Percentiles rank a stretch among this genome's conserved stretches.
These are phyloP conservation scores for Drosophila melanogaster DNA, from an alignment of 1,140 invertebrate species.

Conservation along the genomic window DNA sequence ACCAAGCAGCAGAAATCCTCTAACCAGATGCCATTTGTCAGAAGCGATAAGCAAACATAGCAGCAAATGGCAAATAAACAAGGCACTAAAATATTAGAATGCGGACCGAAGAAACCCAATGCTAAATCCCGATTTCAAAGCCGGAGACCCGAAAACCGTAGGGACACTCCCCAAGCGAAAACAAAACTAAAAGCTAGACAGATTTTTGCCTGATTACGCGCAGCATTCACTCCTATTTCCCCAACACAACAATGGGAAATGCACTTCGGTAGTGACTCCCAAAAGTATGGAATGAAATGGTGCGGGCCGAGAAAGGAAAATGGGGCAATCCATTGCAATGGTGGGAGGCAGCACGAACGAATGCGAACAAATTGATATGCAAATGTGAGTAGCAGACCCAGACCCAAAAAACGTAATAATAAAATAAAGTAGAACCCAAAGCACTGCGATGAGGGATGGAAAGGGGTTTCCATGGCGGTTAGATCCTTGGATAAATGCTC, in stretches of 20 bases:
- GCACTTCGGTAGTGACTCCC: slow-evolving; percentile 52
- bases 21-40: slow-evolving; percentile 58
- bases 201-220: slow-evolving; percentile 63
- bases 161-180: slow-evolving; percentile 17
- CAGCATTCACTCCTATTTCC: background rate
- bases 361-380: slow-evolving; percentile 80
- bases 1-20: slow-evolving; percentile 11
- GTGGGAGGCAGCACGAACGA: slow-evolving; percentile 48
- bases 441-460: slow-evolving; percentile 11
- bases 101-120: slow-evolving; percentile 2
- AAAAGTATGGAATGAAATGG: slow-evolving; percentile 59
- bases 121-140: slow-evolving; percentile 3
- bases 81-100: slow-evolving; percentile 62
- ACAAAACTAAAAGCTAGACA: slow-evolving; percentile 48
- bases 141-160: slow-evolving; percentile 17
- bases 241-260: slow-evolving; percentile 37
- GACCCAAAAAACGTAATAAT: slow-evolving; percentile 56
- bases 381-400: slow-evolving; percentile 56
- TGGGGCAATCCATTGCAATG: background rate
- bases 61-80: slow-evolving; percentile 61
- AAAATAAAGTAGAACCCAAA: slow-evolving; percentile 56
- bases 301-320: slow-evolving; percentile 5
- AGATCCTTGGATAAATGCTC: slow-evolving; percentile 67
- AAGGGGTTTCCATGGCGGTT: background rate
- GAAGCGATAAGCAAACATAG: slow-evolving; percentile 43